Conservation (phyloP, 1,140 invertebrate genomes). For the Spodoptera frugiperda region DNA sequence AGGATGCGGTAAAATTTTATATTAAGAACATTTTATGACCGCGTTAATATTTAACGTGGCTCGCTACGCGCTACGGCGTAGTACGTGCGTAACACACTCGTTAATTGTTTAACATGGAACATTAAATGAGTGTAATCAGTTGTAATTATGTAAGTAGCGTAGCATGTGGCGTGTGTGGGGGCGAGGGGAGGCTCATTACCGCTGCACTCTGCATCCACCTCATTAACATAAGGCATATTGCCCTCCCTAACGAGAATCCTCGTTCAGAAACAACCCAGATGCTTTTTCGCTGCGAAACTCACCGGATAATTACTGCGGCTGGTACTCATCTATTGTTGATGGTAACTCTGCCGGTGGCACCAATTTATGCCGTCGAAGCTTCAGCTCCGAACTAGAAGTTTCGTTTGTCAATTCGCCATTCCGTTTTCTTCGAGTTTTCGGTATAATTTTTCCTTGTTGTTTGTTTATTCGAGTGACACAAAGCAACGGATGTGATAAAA, state of each 20-base stretch:
- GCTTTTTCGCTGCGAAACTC: constrained; percentile 44
- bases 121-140: constrained; percentile 11
- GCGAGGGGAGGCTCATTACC: constrained; percentile 46
- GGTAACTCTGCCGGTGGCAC: constrained; percentile 1
- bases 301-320: constrained; percentile 53
- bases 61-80: constrained; percentile 9
- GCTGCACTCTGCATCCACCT: constrained; percentile 39
- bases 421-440: constrained; percentile 6
- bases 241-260: constrained; percentile 40
- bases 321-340: constrained; percentile 39
- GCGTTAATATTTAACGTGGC: constrained; percentile 4
- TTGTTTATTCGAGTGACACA: constrained; percentile 18
- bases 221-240: constrained; percentile 49
- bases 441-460: constrained; percentile 28
- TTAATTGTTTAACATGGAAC: constrained; percentile 3
- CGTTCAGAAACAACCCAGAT: constrained; percentile 31
- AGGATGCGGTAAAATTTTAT: constrained; percentile 9
- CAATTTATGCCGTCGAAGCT: constrained; percentile 20
- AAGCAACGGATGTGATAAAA: constrained; percentile 10
- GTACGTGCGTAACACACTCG: background rate
- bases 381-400: background rate
- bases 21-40: constrained; percentile 1
- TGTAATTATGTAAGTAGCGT: constrained; percentile 21
- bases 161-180: background rate
- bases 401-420: constrained; percentile 20